Conservation (phyloP, 2,888 invertebrate genomes). For the Apoda limacodes region DNA sequence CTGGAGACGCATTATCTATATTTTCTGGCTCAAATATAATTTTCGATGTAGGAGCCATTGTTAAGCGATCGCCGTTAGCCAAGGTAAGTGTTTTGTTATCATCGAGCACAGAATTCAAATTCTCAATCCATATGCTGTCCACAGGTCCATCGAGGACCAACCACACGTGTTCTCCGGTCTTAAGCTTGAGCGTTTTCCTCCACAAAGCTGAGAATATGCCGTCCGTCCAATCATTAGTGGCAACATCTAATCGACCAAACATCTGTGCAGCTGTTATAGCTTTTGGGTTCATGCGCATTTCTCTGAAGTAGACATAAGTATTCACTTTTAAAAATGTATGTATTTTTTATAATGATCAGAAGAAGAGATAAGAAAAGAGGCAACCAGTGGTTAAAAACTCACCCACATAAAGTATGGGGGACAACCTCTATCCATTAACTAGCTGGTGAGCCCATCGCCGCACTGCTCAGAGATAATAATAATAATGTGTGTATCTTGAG, state of each 20-base stretch:
- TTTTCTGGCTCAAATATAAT: slow-evolving; percentile 98
- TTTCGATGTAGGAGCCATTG: slow-evolving; percentile 95
- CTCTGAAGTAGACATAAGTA: slow-evolving; percentile 57
- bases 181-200: slow-evolving; percentile 92
- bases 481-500: too few relatives aligned
- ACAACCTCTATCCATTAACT: background rate
- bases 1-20: slow-evolving; percentile 97
- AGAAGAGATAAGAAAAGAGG: too few relatives aligned
- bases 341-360: background rate
- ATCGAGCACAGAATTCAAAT: slow-evolving; percentile 95
- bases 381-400: too few relatives aligned
- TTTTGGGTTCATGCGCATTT: slow-evolving; percentile 99
- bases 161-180: slow-evolving; percentile 92
- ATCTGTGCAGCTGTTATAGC: slow-evolving; percentile 97
- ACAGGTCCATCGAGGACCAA: slow-evolving; percentile 96
- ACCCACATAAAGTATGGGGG: background rate
- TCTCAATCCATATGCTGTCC: slow-evolving; percentile 98
- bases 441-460: too few relatives aligned
- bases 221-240: slow-evolving; percentile 99
- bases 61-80: slow-evolving; percentile 94
- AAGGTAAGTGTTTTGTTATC: slow-evolving; percentile 96
- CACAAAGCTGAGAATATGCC: slow-evolving; percentile 97
- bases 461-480: too few relatives aligned
- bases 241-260: slow-evolving; percentile 96
- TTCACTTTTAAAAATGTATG: background rate